Base-by-base conservation (phyloP, 2,888 invertebrate genomes). In the Drosophila tripunctata region DNA sequence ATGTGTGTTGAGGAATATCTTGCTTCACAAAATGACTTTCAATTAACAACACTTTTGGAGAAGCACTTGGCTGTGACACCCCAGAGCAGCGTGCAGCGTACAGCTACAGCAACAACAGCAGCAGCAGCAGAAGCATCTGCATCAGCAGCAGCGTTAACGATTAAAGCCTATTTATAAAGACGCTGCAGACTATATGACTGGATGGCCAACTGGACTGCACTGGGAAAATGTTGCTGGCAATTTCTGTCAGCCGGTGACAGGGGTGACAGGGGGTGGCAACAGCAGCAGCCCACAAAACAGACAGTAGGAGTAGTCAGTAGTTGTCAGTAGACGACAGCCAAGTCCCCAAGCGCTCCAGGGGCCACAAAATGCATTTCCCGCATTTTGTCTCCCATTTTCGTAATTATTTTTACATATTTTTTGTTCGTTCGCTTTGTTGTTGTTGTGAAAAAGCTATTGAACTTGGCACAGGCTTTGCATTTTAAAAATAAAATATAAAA, bases 381-480 rank as follows among this genome's bases (percentile, higher is more conserved):
- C 75, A 72, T 71, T 75, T 74, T 74, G 72, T 68, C 77, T 67
- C 77, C 72, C 62, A 75, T 74, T 76, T 76, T 77, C 58, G 74
- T 76, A 73, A 76, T 76, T 76, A 76, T 75, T 75, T 72, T 77
- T 77, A 78, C 58, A 72, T 72, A 64, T 68, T 65, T 36, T 30
- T 48, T 15, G 6, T 40, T 40, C n/a, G n/a, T n/a, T n/a, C n/a
- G n/a, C n/a, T 38, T 43, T 10, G n/a, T 41, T 52, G 36, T 38
- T 54, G 61, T 66, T 64, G 62, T n/a, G n/a, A n/a, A 75, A 69
- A 71, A 81, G 87, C 82, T 85, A 87, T 84, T 83, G 83, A 87
- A 87, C 87, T 84, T 87, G 78, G 87, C 81, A 85, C 75, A 76
- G 87, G 82, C 71, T 78, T 78, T 61, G 65, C 41, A 60, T 67